These are phyloP conservation scores for Colletes collaris DNA, from an alignment of 2,888 invertebrate species.

Conservation along the genomic window DNA sequence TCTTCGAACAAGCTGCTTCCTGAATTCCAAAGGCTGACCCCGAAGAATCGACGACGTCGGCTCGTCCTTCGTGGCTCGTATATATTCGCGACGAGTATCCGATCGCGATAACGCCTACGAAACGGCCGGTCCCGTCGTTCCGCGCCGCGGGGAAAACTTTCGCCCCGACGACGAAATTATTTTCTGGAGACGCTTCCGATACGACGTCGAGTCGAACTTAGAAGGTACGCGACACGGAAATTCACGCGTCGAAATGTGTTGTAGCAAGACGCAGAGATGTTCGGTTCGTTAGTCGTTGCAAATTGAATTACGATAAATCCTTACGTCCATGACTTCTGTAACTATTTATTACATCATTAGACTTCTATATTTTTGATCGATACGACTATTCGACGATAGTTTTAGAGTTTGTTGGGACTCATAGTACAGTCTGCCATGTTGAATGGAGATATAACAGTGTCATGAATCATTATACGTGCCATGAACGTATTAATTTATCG, in stretches of 20 bases:
- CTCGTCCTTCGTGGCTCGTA: constrained; percentile 31
- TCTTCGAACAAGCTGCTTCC: constrained; percentile 50
- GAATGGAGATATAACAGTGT: too few relatives aligned
- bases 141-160: constrained; percentile 3
- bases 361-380: too few relatives aligned
- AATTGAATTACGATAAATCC: too few relatives aligned
- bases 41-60: constrained; percentile 43
- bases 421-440: too few relatives aligned
- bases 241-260: neutral
- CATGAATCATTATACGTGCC: too few relatives aligned
- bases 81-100: constrained; percentile 38
- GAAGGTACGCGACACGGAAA: neutral
- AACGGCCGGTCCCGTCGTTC: neutral
- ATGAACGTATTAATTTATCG: too few relatives aligned
- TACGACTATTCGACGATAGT: too few relatives aligned
- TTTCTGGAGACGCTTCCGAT: constrained; percentile 17
- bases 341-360: too few relatives aligned
- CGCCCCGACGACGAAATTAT: constrained; percentile 23
- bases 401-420: too few relatives aligned
- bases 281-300: too few relatives aligned
- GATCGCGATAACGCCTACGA: constrained; percentile 37
- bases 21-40: constrained; percentile 61
- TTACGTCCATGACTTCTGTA: too few relatives aligned
- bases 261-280: too few relatives aligned
- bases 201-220: constrained; percentile 26